Evolutionary conservation across 2,797 vertebrate species (phyloP).

Genomic region (Austrolebias charrua): DNA sequence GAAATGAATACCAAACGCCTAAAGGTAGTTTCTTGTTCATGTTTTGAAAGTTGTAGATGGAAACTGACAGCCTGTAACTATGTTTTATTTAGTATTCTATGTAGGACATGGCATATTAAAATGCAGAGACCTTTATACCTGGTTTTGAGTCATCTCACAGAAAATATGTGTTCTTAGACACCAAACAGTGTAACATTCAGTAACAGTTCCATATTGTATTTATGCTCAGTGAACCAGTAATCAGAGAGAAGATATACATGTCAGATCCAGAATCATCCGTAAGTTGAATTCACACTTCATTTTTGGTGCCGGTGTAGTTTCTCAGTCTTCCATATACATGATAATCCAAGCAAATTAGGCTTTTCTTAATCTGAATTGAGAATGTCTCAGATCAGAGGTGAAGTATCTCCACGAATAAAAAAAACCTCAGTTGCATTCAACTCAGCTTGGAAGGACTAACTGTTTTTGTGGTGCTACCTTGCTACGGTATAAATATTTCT

Average conservation of each 20-base stretch:
- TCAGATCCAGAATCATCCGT: background rate
- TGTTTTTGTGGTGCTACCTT: too few species aligned
- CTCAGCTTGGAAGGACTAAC: too few species aligned
- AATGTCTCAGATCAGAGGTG: too few species aligned
- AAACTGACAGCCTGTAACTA: constrained; percentile 50
- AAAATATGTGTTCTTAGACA: background rate
- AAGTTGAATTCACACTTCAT: background rate
- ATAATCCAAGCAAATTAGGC: too few species aligned
- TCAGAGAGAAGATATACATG: background rate
- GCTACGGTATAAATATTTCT: too few species aligned
- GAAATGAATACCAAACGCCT: constrained; percentile 51
- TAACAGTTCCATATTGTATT: background rate
- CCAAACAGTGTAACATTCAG: background rate
- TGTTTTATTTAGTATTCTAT: constrained; percentile 41
- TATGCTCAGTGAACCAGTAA: background rate
- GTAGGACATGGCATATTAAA: constrained; percentile 1
- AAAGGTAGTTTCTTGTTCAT: constrained; percentile 57
- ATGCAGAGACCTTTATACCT: constrained; percentile 29
- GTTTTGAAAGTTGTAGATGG: constrained; percentile 38
- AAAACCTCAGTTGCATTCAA: too few species aligned
- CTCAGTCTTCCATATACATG: too few species aligned
- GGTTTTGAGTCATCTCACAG: constrained; percentile 27
- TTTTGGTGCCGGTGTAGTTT: background rate
- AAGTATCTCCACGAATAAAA: too few species aligned
- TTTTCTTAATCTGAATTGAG: too few species aligned